A percentile compares a stretch with the other conserved stretches of the same genome.
Conservation (phyloP, 2,113 vertebrate species). For the Apteryx mantelli region DNA sequence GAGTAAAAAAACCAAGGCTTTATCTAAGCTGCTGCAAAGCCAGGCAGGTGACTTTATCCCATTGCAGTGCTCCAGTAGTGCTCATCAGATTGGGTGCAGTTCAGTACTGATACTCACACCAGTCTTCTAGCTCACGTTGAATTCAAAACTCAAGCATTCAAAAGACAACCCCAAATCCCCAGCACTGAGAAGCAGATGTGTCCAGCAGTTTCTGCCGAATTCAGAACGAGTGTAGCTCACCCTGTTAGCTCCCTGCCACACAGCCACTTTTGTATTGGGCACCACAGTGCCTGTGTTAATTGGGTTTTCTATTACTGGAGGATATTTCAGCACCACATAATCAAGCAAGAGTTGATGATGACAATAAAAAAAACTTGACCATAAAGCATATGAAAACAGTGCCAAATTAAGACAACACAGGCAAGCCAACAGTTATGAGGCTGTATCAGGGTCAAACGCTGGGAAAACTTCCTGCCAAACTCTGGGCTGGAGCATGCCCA, state of each 20-base stretch:
- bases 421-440: rapidly evolving
- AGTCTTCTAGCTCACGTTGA: not conserved
- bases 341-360: not conserved
- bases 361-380: not conserved
- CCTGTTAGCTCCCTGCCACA: not conserved
- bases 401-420: not conserved
- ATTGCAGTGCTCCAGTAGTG: not conserved
- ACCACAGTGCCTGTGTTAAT: not conserved
- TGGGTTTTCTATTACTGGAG: not conserved
- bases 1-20: not conserved
- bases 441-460: not conserved
- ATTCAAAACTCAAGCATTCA: not conserved
- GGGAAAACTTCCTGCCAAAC: not conserved
- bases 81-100: rapidly evolving
- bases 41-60: not conserved
- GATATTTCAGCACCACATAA: not conserved
- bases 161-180: not conserved
- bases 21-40: not conserved
- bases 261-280: rapidly evolving
- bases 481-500: not conserved
- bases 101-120: not conserved
- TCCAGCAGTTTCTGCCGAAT: not conserved
- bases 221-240: not conserved
- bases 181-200: rapidly evolving
- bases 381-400: not conserved